Conservation (phyloP, 2,797 vertebrate genomes). For the Hemitrygon akajei region DNA sequence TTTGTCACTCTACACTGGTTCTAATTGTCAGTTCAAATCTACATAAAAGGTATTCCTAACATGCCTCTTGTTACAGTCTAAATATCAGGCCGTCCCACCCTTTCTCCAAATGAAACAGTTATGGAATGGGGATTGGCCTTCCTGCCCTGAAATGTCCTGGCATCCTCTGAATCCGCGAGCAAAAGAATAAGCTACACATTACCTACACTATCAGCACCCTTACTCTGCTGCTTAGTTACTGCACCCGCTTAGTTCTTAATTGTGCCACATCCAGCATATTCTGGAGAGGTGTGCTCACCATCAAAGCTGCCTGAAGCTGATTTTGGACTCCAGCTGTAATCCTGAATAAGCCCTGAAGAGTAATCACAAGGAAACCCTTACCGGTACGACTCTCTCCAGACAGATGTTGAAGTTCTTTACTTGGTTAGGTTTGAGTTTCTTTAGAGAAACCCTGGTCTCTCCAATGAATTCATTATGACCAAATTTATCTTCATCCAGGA, state of each 20-base stretch:
- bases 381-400: conserved; percentile 82
- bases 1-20: no score
- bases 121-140: no score
- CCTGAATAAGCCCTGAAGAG: neutral
- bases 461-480: conserved; percentile 96
- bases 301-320: neutral
- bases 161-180: no score
- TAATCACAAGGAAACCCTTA: conserved; percentile 51
- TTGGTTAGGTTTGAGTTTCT: conserved; percentile 87
- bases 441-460: conserved; percentile 87
- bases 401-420: conserved; percentile 94
- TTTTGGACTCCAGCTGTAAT: neutral
- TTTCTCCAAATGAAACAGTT: neutral
- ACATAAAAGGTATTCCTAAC: neutral
- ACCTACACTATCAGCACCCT: neutral
- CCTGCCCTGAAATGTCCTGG: no score
- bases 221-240: neutral
- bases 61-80: neutral
- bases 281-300: no score
- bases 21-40: neutral
- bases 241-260: neutral
- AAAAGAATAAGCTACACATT: no score
- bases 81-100: neutral
- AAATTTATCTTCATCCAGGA: conserved; percentile 95
- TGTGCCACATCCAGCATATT: neutral